Evolutionary conservation across 2,888 invertebrate species (phyloP).

Genomic region (Leucania comma): DNA sequence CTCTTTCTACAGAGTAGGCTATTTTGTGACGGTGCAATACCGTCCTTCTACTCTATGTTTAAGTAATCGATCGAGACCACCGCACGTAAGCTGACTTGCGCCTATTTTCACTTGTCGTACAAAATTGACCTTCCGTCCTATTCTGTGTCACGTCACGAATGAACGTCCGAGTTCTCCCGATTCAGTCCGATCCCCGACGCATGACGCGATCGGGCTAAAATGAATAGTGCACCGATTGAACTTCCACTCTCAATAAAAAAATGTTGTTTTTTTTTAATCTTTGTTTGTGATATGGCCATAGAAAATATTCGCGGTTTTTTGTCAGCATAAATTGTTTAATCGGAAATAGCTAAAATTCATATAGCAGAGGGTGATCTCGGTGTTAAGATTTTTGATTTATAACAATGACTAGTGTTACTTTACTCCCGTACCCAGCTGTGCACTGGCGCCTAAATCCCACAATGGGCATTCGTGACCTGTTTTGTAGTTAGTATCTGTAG

Average conservation of each 20-base stretch:
- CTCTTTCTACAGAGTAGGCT: not conserved
- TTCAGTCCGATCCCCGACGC: conserved; percentile 16
- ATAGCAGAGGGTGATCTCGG: not conserved
- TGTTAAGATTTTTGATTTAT: not conserved
- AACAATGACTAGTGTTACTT: not conserved
- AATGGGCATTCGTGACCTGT: too few relatives aligned
- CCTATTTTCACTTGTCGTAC: not conserved
- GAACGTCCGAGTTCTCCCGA: conserved; percentile 16
- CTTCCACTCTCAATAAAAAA: conserved; percentile 35
- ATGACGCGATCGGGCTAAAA: conserved; percentile 45
- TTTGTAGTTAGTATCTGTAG: too few relatives aligned
- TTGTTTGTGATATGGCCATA: conserved; percentile 22
- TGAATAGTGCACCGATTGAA: conserved; percentile 48
- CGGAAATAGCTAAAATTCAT: not conserved
- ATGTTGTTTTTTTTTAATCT: conserved; percentile 11
- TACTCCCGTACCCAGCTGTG: too few relatives aligned
- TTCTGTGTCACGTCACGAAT: not conserved
- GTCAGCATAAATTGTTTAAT: conserved; percentile 8
- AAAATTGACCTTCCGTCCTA: not conserved
- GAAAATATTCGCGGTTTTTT: conserved; percentile 16
- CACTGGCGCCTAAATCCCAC: too few relatives aligned
- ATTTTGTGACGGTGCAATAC: too few relatives aligned
- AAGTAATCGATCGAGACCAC: not conserved
- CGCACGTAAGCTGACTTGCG: not conserved
- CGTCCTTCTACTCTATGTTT: too few relatives aligned